Conservation (phyloP, 1,140 invertebrate species). For the Diabrotica virgifera region DNA sequence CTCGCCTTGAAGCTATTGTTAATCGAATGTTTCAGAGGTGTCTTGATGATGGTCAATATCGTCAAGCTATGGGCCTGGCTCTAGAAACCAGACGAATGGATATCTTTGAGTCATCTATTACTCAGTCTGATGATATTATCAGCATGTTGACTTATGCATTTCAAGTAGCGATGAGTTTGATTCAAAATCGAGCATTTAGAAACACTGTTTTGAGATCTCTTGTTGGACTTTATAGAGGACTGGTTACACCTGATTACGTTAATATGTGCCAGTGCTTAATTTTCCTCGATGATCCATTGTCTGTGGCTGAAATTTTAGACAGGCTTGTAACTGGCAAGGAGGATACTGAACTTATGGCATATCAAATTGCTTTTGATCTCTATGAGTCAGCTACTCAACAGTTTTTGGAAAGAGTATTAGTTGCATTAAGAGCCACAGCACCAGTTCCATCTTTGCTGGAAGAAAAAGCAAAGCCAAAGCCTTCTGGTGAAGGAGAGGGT, state of each 20-base stretch:
- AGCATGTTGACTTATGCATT: constrained; percentile 94
- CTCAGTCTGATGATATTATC: constrained; percentile 84
- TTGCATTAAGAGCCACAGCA: constrained; percentile 78
- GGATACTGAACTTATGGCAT: constrained; percentile 84
- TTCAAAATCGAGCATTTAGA: constrained; percentile 89
- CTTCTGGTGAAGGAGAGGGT: constrained; percentile 35
- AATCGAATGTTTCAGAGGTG: constrained; percentile 97
- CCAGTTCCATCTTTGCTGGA: constrained; percentile 76
- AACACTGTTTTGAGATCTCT: constrained; percentile 84
- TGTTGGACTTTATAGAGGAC: constrained; percentile 84
- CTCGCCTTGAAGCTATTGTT: constrained; percentile 88
- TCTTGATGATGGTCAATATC: constrained; percentile 88
- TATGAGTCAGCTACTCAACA: constrained; percentile 99
- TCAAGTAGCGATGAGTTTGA: constrained; percentile 87
- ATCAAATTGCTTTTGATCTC: constrained; percentile 98
- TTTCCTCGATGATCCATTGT: constrained; percentile 88
- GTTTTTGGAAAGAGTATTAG: constrained; percentile 85
- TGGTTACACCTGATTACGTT: constrained; percentile 89
- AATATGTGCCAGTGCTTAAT: constrained; percentile 97
- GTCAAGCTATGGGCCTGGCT: constrained; percentile 91
- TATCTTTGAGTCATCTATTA: constrained; percentile 88
- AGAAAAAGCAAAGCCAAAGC: constrained; percentile 67
- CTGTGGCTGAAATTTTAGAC: constrained; percentile 88
- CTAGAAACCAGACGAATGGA: constrained; percentile 95
- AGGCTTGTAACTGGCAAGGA: constrained; percentile 78